Conservation (phyloP, 2,113 vertebrate species). For the Syngnathoides biaculeatus region DNA sequence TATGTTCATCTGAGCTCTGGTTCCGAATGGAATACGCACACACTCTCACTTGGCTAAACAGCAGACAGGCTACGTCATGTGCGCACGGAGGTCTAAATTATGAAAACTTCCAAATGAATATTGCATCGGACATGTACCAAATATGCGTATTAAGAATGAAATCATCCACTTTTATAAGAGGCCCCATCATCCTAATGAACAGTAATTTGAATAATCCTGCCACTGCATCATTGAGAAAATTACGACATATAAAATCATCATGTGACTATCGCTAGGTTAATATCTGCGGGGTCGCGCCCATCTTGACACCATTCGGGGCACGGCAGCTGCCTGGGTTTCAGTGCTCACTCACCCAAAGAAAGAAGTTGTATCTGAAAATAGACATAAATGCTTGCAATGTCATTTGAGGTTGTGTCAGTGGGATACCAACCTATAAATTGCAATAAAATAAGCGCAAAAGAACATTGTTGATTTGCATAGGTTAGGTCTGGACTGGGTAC, state of each 20-base stretch:
- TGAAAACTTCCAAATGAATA: slow-evolving; percentile 36
- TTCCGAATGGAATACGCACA: neutral
- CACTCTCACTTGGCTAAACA: neutral
- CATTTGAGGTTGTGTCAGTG: neutral
- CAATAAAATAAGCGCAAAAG: neutral
- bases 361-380: slow-evolving; percentile 58
- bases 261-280: neutral
- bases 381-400: slow-evolving; percentile 23
- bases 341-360: slow-evolving; percentile 36
- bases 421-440: neutral
- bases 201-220: neutral
- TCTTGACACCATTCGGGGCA: slow-evolving; percentile 51
- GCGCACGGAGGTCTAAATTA: slow-evolving; percentile 36
- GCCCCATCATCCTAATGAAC: neutral
- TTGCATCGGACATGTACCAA: slow-evolving; percentile 17
- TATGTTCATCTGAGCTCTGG: neutral
- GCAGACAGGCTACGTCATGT: slow-evolving; percentile 9
- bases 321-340: slow-evolving; percentile 61
- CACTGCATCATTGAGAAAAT: neutral
- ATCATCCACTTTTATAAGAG: neutral
- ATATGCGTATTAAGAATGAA: neutral
- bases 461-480: neutral
- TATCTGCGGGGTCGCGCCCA: slow-evolving; percentile 39
- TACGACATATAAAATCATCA: neutral
- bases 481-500: neutral